Evolutionary conservation across 2,888 invertebrate genomes (phyloP), one percentile per base, ranked within the genome.

Genomic region (Apomyelois bistriatella): DNA sequence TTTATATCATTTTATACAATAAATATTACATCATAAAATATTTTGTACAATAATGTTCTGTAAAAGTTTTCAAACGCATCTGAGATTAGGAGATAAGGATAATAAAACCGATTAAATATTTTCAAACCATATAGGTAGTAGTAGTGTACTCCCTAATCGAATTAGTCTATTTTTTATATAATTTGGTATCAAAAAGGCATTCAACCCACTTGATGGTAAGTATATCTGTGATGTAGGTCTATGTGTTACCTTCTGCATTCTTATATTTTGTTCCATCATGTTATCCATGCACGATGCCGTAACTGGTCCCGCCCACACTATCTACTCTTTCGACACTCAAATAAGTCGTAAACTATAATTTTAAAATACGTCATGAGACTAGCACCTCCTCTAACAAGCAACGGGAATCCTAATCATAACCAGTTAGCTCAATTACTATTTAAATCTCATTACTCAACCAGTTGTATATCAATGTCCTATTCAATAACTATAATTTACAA

Each of bases 281-380:
- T 57, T 56, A 57, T 57, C 54, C 56, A 54, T 59, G 56, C 56
- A 57, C 59, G 59, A 59, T 60, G 57, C 60, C 53, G 64, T 60
- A 76, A 71, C 77, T 60, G 64, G 79, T 74, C 64, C 76, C 82
- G 73, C 88, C 89, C 76, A 89, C 89, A 70, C 79, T 60, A 78
- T 80, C 71, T 62, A 60, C 76, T 78, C 80, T 90, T 88, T 86
- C 89, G 79, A 86, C 88, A 87, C 82, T 76, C 76, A 76, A 81
- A 82, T 80, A 80, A 83, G 76, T 74, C 73, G 82, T 89, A 87
- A 85, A 88, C 87, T 86, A 85, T 84, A 82, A 85, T 84, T 86
- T 83, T 78, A 79, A 85, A 85, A 82, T 74, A 73, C 71, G 74
- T 75, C 76, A 68, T 68, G 63, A 57, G 62, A 74, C 72, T 71